These are phyloP conservation scores for Collichthys lucidus DNA, from an alignment of 2,113 vertebrate species.

Conservation along the genomic window DNA sequence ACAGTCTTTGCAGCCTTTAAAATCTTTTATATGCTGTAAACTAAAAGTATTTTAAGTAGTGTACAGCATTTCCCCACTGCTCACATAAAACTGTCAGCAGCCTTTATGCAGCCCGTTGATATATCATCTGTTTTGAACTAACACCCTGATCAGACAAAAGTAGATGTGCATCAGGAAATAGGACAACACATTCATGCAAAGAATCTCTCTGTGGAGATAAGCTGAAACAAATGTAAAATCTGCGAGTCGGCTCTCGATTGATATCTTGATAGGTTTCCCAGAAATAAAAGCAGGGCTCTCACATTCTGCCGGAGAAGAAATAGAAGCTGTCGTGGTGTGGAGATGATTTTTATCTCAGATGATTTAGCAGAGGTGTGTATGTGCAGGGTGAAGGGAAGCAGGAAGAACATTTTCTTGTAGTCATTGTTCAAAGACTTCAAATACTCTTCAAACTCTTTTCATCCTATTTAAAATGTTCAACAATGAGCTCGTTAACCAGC, in stretches of 20 bases:
- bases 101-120: slow-evolving; percentile 13
- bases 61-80: slow-evolving; percentile 36
- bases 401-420: slow-evolving; percentile 3
- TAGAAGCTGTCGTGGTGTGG: slow-evolving; percentile 2
- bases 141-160: slow-evolving; percentile 22
- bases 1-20: too few species aligned
- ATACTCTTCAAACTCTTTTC: background rate
- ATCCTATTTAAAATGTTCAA: background rate
- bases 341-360: slow-evolving; percentile 38
- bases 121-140: slow-evolving; percentile 5
- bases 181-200: slow-evolving; percentile 35
- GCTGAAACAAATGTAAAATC: background rate
- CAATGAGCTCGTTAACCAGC: background rate
- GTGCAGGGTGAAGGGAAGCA: background rate
- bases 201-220: slow-evolving; percentile 16
- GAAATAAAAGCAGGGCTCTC: slow-evolving; percentile 22
- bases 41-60: too few species aligned
- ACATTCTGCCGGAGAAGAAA: background rate
- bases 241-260: slow-evolving; percentile 24
- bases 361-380: background rate
- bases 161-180: slow-evolving; percentile 36
- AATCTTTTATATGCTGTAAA: too few species aligned
- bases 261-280: slow-evolving; percentile 10
- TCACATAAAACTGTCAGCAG: slow-evolving; percentile 54
- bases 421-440: background rate